Conservation (phyloP, 2,113 vertebrate genomes). For the Perognathus longimembris region DNA sequence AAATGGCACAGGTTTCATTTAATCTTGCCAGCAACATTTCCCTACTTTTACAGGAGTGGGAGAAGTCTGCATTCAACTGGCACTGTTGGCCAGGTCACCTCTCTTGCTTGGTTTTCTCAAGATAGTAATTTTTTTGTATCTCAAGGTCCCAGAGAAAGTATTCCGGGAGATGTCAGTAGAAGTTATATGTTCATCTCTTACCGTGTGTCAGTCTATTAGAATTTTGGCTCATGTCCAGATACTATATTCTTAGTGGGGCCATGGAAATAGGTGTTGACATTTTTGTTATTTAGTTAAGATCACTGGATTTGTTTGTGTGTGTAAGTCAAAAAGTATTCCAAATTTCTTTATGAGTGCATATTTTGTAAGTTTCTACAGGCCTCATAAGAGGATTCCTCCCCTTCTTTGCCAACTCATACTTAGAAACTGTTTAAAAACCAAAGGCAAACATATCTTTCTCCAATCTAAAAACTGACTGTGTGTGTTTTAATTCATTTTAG, state of each 20-base stretch:
- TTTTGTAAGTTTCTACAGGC: background rate
- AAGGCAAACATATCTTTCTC: background rate
- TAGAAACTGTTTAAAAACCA: slow-evolving; percentile 7
- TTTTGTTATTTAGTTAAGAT: slow-evolving; percentile 28
- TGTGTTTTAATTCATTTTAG: background rate
- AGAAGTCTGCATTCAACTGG: background rate
- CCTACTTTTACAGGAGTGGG: background rate
- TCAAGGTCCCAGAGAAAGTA: background rate
- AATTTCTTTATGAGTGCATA: background rate
- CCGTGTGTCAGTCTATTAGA: background rate
- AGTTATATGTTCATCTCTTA: background rate
- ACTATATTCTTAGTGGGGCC: background rate
- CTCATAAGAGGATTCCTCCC: background rate
- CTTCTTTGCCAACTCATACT: background rate
- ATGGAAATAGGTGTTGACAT: background rate
- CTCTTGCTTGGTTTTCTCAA: background rate
- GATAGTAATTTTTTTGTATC: background rate
- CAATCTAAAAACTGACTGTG: background rate
- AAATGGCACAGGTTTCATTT: background rate
- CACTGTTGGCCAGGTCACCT: background rate
- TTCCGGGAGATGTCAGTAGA: slow-evolving; percentile 25
- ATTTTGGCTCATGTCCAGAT: background rate
- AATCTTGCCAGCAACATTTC: background rate
- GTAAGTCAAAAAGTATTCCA: background rate
- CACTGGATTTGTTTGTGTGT: background rate